Percentiles rank a stretch among this genome's conserved stretches.
phyloP scores from a whole-genome alignment of 2,888 invertebrate genomes.

The Lasioglossum calceatum region DNA sequence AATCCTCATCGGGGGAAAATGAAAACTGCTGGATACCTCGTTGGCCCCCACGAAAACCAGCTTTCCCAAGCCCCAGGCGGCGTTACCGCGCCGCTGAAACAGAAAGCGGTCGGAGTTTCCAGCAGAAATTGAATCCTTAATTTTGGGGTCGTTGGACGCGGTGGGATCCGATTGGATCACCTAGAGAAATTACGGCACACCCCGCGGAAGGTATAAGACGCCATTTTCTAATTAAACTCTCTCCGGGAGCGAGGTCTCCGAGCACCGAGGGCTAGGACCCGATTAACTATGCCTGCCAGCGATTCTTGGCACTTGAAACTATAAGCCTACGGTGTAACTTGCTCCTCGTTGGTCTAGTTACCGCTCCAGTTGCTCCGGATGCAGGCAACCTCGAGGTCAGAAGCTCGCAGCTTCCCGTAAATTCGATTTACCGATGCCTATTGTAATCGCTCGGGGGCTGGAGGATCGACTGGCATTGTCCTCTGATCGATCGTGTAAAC shows the following conservation, averaged over 20 bases:
- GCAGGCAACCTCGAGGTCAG: background rate
- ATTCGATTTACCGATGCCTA: background rate
- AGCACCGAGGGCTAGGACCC: background rate
- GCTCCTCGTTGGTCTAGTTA: background rate
- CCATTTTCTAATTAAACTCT: background rate
- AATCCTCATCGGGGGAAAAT: conserved; percentile 23
- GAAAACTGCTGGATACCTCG: conserved; percentile 17
- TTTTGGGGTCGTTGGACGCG: background rate
- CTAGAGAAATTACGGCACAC: background rate
- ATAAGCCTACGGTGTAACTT: background rate
- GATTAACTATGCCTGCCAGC: background rate
- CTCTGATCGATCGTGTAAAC: background rate
- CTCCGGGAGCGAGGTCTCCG: background rate
- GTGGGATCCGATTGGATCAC: background rate
- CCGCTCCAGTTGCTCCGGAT: background rate
- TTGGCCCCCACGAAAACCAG: background rate
- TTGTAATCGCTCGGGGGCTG: background rate
- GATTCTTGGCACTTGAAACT: background rate
- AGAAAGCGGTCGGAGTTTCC: background rate
- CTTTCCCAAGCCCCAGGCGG: background rate
- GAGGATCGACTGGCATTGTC: background rate
- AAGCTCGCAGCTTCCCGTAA: background rate
- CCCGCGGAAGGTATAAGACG: background rate
- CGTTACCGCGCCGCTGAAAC: background rate
- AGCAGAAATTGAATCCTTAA: conserved; percentile 1